Conservation (phyloP, 2,113 vertebrate genomes). For the Erythrocercus mccallii region DNA sequence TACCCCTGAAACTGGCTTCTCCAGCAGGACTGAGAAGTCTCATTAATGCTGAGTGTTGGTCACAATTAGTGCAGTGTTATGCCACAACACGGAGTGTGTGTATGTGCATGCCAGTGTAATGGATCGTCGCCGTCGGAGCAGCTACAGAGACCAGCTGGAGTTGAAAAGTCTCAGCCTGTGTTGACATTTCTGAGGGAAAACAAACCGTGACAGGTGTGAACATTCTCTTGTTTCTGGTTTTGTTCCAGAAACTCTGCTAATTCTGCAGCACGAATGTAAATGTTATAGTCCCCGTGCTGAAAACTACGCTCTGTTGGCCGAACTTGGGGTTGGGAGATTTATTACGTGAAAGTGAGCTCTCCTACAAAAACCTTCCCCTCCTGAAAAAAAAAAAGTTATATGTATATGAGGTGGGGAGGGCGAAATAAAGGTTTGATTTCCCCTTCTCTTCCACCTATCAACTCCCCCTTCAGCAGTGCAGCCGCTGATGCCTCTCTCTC, state of each 20-base stretch:
- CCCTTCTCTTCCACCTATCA: neutral
- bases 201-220: constrained; percentile 58
- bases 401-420: fast-evolving
- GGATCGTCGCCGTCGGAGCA: neutral
- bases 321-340: neutral
- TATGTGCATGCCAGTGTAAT: neutral
- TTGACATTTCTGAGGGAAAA: constrained; percentile 51
- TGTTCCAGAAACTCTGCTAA: constrained; percentile 8
- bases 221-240: constrained; percentile 9
- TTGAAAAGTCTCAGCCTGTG: constrained; percentile 42
- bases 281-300: neutral
- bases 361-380: neutral
- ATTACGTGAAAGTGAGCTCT: neutral
- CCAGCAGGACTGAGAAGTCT: neutral
- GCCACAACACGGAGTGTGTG: neutral
- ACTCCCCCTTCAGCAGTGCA: neutral
- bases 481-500: neutral
- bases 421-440: neutral
- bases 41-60: neutral
- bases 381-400: neutral
- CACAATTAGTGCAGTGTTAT: constrained; percentile 15
- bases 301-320: neutral
- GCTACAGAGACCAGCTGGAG: constrained; percentile 35
- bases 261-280: constrained; percentile 10
- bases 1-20: neutral